These are phyloP conservation scores for Cremastinae sp. DNA, from an alignment of 2,888 invertebrate species.

Conservation along the genomic window DNA sequence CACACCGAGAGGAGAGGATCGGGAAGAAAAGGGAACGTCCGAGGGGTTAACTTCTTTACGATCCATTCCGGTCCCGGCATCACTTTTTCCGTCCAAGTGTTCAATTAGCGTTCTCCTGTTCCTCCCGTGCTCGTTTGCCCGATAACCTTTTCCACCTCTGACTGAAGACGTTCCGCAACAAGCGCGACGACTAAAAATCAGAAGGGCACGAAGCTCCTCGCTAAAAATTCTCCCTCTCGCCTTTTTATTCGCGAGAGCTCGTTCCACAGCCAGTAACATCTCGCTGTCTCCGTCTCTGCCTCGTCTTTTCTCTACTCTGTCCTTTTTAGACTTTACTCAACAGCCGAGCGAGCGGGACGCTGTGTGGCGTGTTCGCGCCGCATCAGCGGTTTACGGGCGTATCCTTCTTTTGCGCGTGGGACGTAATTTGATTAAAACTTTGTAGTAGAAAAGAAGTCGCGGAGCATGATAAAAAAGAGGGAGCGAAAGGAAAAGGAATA, in stretches of 20 bases:
- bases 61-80: conserved; percentile 26
- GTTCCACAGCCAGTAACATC: conserved; percentile 16
- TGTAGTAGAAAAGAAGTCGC: conserved; percentile 36
- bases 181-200: conserved; percentile 2
- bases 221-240: neutral
- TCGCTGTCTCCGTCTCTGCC: neutral
- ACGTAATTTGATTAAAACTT: conserved; percentile 74
- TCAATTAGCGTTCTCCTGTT: conserved; percentile 59
- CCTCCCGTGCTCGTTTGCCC: conserved; percentile 47
- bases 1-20: neutral
- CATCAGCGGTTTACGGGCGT: conserved; percentile 67
- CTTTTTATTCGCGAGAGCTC: neutral
- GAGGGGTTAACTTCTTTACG: conserved; percentile 48
- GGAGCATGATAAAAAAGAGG: conserved; percentile 22
- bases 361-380: conserved; percentile 53
- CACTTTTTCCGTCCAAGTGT: conserved; percentile 51
- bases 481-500: conserved; percentile 20
- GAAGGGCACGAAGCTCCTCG: neutral
- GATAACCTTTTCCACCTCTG: conserved; percentile 5
- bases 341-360: conserved; percentile 10
- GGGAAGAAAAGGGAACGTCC: conserved; percentile 12
- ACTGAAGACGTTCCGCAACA: conserved; percentile 1
- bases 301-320: conserved; percentile 5
- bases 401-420: conserved; percentile 66
- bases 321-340: conserved; percentile 28